phyloP scores from a whole-genome alignment of 1,140 invertebrate species.

The Propsilocerus akamusi region DNA sequence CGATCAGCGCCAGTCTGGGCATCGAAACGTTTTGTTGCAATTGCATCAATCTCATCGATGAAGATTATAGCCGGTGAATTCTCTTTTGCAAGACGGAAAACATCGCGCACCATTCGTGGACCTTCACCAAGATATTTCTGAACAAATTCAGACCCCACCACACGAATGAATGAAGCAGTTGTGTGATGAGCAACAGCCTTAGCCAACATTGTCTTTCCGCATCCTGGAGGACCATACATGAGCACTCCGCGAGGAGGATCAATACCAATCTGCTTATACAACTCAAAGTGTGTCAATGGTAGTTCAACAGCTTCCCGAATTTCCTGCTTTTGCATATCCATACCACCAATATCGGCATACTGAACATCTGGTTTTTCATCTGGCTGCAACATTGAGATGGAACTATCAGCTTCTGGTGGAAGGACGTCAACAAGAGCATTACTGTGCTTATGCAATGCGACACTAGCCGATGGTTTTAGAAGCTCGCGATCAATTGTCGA shows the following conservation, averaged over 20 bases:
- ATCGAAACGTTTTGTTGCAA: slow-evolving; percentile 96
- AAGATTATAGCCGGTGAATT: slow-evolving; percentile 99
- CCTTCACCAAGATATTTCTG: slow-evolving; percentile 99
- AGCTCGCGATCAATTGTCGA: slow-evolving; percentile 92
- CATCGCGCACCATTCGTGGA: slow-evolving; percentile 97
- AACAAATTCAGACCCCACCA: slow-evolving; percentile 98
- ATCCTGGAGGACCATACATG: slow-evolving; percentile 91
- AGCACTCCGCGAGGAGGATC: slow-evolving; percentile 78
- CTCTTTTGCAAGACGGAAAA: slow-evolving; percentile 96
- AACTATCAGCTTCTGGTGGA: slow-evolving; percentile 95
- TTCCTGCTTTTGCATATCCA: slow-evolving; percentile 99
- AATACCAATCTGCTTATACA: slow-evolving; percentile 98
- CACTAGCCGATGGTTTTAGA: slow-evolving; percentile 86
- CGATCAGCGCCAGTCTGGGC: slow-evolving; percentile 97
- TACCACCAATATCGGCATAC: slow-evolving; percentile 96
- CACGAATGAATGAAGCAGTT: slow-evolving; percentile 95
- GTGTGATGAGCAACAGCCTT: slow-evolving; percentile 97
- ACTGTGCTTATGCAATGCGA: slow-evolving; percentile 93
- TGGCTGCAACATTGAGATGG: slow-evolving; percentile 80
- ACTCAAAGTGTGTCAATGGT: slow-evolving; percentile 93
- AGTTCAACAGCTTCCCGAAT: slow-evolving; percentile 97
- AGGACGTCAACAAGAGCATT: slow-evolving; percentile 95
- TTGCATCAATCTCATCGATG: slow-evolving; percentile 97
- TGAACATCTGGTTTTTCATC: slow-evolving; percentile 98
- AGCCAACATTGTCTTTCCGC: slow-evolving; percentile 96